Base-by-base conservation (phyloP, 1,140 invertebrate species). In the Anagrus nilaparvatae region DNA sequence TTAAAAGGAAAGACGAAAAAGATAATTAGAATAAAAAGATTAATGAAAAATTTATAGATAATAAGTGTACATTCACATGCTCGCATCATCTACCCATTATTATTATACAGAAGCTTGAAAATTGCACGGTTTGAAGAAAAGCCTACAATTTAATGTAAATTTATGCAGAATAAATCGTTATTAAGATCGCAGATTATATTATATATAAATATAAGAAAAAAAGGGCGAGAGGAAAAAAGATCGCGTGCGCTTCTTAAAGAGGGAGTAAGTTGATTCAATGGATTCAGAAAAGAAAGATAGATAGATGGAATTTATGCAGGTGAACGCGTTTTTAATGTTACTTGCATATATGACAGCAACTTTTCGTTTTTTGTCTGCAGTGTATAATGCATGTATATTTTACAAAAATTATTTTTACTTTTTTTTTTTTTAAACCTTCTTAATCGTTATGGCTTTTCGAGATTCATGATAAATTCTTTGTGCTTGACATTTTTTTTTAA, bases 61-160 rank as follows among this genome's bases (percentile, higher is more conserved):
- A n/a, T n/a, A n/a, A n/a, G n/a, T n/a, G 32, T 25, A 27, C 32
- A 43, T 20, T 37, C 24, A 4, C 45, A 31, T 30, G 35, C 36
- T 45, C 27, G 33, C 38, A 40, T 33, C 40, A 46, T 48, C 20
- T 43, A 44, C 37, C 37, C 46, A 43, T 52, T 54, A 58, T n/a
- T n/a, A n/a, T 53, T 55, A 53, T 51, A 44, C 48, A 48, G 51
- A 52, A 56, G 52, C 47, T 10, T 4, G 16, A 36, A 60, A 57
- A 60, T 60, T 54, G 52, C 50, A 54, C 53, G 51, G 13, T 10
- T 27, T 37, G 34, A 16, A 18, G 48, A 56, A 58, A 56, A 60
- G 50, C 54, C 55, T 54, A 49, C 61, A 64, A 65, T 65, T 65
- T 63, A 46, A 61, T 61, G 59, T 56, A 63, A 64, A 62, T 63